Base-by-base conservation (phyloP, 2,113 vertebrate genomes). In the Vicugna pacos region DNA sequence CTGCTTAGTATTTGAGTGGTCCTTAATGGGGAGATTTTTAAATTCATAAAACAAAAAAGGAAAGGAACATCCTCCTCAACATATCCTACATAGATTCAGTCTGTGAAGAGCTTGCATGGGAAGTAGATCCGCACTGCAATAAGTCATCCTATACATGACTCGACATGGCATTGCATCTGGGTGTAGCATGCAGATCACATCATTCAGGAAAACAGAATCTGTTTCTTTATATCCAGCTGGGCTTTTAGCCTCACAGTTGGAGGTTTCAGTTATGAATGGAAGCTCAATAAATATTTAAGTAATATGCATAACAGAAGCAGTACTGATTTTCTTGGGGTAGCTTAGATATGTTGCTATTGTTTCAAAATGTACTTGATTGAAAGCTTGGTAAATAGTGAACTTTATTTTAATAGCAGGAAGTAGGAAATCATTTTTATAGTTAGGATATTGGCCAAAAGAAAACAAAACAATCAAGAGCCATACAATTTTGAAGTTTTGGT, bases 231-330 rank as follows among this genome's bases (percentile, higher is more conserved):
- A 54, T 38, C 42, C 42, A 81, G 11, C 46, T 54, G 72, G 28
- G 24, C 19, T 91, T n/a, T 7, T 91, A 24, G 67, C 65, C 67
- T 96, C 65, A 81, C 35, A 70, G 32, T 65, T 52, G 35, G 54
- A 76, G 72, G 28, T 94, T 97, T 95, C 80, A 69, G 64, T 95
- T 50, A 92, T 95, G 50, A 94, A 32, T 64, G 26, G 50, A 86
- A 91, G 11, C 20, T 94, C 69, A 90, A 58, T 79, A 94, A 94
- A 75, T 64, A 87, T 95, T 90, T 95, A 91, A 91, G 26, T 92
- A 89, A 84, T 58, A 81, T 77, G n/a, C 32, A 50, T 91, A 95
- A 73, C 13, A 87, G 58, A 93, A 92, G 64, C 24, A 79, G 76
- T 83, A 90, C 64, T 73, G 64, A 64, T 95, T 90, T 92, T 80